Conservation (phyloP, 2,113 vertebrate genomes). For the Donacobius atricapilla region DNA sequence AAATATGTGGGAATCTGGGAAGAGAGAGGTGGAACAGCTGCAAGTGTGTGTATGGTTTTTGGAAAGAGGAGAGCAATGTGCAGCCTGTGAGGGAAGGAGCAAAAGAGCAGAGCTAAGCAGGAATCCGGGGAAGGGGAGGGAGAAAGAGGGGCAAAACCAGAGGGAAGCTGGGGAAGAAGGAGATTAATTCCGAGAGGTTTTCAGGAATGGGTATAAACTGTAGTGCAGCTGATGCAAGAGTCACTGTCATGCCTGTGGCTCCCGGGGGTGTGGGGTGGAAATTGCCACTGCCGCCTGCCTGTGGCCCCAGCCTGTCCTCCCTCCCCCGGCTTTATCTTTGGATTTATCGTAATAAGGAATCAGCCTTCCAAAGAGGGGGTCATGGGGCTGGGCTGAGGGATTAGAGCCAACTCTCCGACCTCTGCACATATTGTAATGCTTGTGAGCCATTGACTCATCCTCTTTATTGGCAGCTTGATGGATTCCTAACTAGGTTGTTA, state of each 20-base stretch:
- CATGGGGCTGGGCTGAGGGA: not conserved
- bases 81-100: not conserved
- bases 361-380: not conserved
- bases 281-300: not conserved
- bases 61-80: not conserved
- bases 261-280: not conserved
- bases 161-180: not conserved
- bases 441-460: constrained; percentile 25
- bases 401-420: not conserved
- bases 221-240: not conserved
- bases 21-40: not conserved
- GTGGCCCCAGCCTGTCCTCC: not conserved
- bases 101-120: not conserved
- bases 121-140: not conserved
- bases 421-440: not conserved
- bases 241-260: not conserved
- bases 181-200: not conserved
- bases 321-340: not conserved
- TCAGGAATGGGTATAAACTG: not conserved
- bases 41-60: not conserved
- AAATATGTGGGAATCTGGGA: not conserved
- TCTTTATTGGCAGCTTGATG: constrained; percentile 42
- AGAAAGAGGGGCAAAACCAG: not conserved
- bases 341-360: not conserved
- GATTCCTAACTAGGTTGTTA: constrained; percentile 16